Evolutionary conservation across 2,888 invertebrate genomes (phyloP).

Genomic region (Girardia tigrina): DNA sequence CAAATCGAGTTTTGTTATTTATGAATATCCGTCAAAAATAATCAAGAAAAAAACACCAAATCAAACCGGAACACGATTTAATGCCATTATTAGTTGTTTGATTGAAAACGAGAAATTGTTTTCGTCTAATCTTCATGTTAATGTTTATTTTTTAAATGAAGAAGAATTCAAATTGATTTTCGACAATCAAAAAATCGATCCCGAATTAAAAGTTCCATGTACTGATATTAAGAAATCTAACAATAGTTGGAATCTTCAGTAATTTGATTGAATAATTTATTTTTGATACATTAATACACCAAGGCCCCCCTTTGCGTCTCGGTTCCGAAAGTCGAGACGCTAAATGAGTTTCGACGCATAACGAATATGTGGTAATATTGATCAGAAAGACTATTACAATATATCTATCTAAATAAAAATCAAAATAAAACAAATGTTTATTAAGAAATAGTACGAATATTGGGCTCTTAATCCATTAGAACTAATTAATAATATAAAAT

Average conservation of each 20-base stretch:
- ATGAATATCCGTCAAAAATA: not conserved
- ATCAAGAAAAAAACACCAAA: not conserved
- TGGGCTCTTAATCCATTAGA: too few species aligned
- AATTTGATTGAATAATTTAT: not conserved
- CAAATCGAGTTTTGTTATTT: not conserved
- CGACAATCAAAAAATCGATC: not conserved
- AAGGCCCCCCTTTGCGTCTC: too few species aligned
- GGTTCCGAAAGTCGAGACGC: too few species aligned
- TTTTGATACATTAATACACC: too few species aligned
- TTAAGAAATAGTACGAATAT: too few species aligned
- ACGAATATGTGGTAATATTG: too few species aligned
- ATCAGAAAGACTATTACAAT: too few species aligned
- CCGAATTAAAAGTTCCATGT: not conserved
- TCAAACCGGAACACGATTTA: not conserved
- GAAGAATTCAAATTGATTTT: not conserved
- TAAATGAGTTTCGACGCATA: too few species aligned
- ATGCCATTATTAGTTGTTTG: not conserved
- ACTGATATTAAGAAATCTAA: not conserved
- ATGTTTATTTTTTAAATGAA: constrained; percentile 3
- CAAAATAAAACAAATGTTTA: too few species aligned
- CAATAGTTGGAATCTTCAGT: not conserved
- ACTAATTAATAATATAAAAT: too few species aligned
- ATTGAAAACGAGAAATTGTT: constrained; percentile 1
- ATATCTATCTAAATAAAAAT: too few species aligned
- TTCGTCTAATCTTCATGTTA: not conserved